phyloP scores from a whole-genome alignment of 2,797 vertebrate species.

The Dallia pectoralis region DNA sequence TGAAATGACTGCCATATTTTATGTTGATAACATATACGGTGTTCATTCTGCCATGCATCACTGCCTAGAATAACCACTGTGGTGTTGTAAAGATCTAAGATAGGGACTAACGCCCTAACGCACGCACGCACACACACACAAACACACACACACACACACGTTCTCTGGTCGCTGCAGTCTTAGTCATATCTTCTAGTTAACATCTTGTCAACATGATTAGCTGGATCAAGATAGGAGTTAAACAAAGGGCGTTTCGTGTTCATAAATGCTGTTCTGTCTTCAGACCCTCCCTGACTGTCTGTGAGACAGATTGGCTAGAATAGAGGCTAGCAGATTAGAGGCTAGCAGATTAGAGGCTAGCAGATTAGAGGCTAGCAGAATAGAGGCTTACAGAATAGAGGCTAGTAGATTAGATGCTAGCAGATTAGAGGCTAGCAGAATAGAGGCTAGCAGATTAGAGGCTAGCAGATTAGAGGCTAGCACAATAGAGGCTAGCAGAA shows the following conservation, averaged over 20 bases:
- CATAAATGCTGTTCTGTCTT: neutral
- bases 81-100: no score
- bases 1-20: no score
- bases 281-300: constrained; percentile 3
- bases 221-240: neutral
- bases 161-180: neutral
- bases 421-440: neutral
- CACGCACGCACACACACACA: no score
- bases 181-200: neutral
- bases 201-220: neutral
- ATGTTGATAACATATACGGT: no score
- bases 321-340: neutral
- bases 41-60: no score
- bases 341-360: neutral
- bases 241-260: neutral
- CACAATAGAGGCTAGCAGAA: no score
- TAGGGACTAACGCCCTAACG: no score
- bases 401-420: neutral
- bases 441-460: no score
- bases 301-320: neutral
- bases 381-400: no score
- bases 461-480: neutral
- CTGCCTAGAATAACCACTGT: no score
- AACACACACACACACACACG: neutral
- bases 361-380: neutral